Evolutionary conservation across 2,888 invertebrate genomes (phyloP).

Genomic region (Onchidella celtica): DNA sequence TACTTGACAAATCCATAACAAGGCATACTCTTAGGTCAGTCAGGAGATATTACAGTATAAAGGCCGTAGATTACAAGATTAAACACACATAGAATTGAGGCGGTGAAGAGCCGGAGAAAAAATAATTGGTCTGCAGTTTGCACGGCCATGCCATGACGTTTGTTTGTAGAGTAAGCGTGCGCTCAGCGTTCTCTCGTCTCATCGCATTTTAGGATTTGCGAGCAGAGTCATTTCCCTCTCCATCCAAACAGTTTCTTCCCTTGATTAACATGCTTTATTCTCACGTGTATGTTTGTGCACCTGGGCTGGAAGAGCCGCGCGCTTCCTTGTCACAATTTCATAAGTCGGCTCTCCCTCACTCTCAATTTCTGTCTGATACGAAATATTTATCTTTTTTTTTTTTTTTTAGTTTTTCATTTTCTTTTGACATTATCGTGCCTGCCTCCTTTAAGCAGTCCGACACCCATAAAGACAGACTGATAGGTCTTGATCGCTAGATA

Average conservation of each 20-base stretch:
- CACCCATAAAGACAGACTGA: no score
- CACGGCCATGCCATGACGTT: slow-evolving; percentile 40
- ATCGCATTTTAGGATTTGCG: slow-evolving; percentile 8
- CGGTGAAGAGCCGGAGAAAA: no score
- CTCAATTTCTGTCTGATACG: no score
- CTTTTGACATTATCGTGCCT: neutral
- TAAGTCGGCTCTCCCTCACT: neutral
- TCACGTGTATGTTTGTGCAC: slow-evolving; percentile 32
- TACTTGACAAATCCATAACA: no score
- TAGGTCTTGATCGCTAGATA: no score
- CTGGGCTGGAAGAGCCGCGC: slow-evolving; percentile 18
- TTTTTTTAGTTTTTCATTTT: neutral
- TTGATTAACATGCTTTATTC: slow-evolving; percentile 40
- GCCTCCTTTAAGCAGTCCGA: no score
- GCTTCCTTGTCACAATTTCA: neutral
- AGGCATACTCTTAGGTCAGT: no score
- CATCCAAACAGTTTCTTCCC: slow-evolving; percentile 31
- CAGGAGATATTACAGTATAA: no score
- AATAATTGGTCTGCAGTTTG: slow-evolving; percentile 18
- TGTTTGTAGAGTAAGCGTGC: slow-evolving; percentile 41
- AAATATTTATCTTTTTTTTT: neutral
- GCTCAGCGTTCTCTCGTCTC: slow-evolving; percentile 17
- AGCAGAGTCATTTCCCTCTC: slow-evolving; percentile 21
- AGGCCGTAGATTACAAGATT: no score
- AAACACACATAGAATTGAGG: no score